phyloP scores from a whole-genome alignment of 2,888 invertebrate species.

The Limnephilus rhombicus region DNA sequence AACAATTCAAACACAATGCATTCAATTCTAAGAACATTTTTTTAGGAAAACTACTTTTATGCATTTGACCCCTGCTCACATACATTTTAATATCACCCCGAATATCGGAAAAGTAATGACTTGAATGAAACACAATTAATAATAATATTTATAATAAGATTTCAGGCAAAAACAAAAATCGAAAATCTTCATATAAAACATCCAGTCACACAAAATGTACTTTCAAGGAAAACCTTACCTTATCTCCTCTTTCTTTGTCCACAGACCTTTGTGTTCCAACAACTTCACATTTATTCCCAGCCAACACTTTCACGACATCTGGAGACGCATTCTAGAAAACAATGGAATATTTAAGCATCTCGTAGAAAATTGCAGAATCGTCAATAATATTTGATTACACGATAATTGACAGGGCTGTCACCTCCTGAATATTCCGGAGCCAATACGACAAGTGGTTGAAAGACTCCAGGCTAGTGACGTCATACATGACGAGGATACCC shows the following conservation, averaged over 20 bases:
- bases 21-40: neutral
- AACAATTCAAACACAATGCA: slow-evolving; percentile 23
- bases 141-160: neutral
- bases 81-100: neutral
- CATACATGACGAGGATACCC: slow-evolving; percentile 95
- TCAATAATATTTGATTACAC: neutral
- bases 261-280: slow-evolving; percentile 86
- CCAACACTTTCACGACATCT: slow-evolving; percentile 90
- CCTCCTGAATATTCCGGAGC: slow-evolving; percentile 94
- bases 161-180: neutral
- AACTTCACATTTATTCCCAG: slow-evolving; percentile 91
- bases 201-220: neutral
- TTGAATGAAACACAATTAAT: too few relatives aligned
- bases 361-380: neutral
- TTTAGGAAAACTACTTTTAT: neutral
- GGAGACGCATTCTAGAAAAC: slow-evolving; percentile 87
- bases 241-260: slow-evolving; percentile 88
- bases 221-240: slow-evolving; percentile 75
- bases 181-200: neutral
- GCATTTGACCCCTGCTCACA: neutral
- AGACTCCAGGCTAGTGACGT: slow-evolving; percentile 93
- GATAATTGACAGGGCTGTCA: slow-evolving; percentile 68
- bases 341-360: slow-evolving; percentile 18
- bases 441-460: slow-evolving; percentile 94
- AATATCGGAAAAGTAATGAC: neutral